phyloP scores from a whole-genome alignment of 2,797 vertebrate genomes.

The Graptemys geographica region DNA sequence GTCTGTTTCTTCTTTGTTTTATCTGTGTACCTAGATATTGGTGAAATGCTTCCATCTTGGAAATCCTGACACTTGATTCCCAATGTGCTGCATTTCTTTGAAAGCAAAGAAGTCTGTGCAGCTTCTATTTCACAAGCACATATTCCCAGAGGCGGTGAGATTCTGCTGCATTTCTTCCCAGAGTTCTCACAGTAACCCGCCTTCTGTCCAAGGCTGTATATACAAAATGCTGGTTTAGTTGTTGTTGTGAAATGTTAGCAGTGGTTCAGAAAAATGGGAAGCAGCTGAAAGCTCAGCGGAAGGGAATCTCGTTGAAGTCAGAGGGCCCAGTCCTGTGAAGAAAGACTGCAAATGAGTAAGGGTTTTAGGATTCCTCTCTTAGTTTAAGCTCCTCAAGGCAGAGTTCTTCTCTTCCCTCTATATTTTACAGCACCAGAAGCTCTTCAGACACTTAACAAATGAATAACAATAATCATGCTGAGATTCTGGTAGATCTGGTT shows the following conservation, averaged over 20 bases:
- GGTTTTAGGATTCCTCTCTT: background rate
- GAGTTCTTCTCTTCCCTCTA: background rate
- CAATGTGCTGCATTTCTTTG: background rate
- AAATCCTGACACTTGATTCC: background rate
- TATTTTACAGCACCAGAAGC: background rate
- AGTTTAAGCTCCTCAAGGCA: background rate
- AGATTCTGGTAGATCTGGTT: background rate
- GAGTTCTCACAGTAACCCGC: background rate
- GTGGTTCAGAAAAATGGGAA: background rate
- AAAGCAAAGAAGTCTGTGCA: background rate
- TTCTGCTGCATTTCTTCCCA: background rate
- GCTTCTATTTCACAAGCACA: background rate
- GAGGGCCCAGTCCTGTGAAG: background rate
- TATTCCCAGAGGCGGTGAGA: background rate
- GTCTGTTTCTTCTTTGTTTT: conserved; percentile 22
- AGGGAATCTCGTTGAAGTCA: background rate
- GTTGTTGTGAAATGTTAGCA: background rate
- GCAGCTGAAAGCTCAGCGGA: background rate
- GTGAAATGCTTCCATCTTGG: background rate
- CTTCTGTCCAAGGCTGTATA: background rate
- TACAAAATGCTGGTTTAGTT: background rate
- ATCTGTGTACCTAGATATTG: background rate
- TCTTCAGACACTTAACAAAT: background rate
- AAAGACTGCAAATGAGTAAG: background rate
- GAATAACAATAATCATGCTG: background rate